phyloP scores from a whole-genome alignment of 2,888 invertebrate genomes.

The Tenthredo distinguenda region DNA sequence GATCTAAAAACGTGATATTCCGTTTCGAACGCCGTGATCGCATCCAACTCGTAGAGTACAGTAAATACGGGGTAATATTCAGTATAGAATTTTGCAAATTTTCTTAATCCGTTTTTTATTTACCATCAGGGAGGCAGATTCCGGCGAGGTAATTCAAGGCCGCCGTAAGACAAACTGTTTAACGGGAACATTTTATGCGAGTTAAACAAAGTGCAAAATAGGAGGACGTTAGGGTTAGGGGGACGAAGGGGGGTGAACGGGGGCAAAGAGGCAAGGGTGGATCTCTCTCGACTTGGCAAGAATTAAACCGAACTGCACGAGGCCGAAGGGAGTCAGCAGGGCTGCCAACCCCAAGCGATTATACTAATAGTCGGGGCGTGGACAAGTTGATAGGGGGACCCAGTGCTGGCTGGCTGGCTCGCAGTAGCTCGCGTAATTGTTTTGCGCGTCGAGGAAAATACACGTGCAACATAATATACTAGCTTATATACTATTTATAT shows the following conservation, averaged over 20 bases:
- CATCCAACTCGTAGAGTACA: no score
- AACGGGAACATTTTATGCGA: conserved; percentile 40
- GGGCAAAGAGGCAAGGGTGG: conserved; percentile 26
- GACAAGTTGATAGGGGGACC: conserved; percentile 62
- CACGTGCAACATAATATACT: conserved; percentile 34
- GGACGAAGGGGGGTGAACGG: conserved; percentile 57
- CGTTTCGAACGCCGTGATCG: no score
- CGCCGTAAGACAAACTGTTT: conserved; percentile 23
- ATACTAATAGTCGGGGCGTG: conserved; percentile 76
- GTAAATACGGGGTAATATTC: no score
- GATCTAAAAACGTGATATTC: no score
- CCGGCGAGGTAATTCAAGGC: background rate
- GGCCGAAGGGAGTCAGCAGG: conserved; percentile 62
- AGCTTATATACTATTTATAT: conserved; percentile 24
- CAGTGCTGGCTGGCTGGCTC: conserved; percentile 60
- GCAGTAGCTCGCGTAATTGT: conserved; percentile 67
- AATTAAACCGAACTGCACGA: conserved; percentile 72
- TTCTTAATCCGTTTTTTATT: background rate
- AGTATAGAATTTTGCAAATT: background rate
- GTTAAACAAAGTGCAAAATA: conserved; percentile 62
- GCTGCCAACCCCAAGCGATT: conserved; percentile 70
- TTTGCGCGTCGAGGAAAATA: conserved; percentile 67
- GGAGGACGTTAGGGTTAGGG: conserved; percentile 46
- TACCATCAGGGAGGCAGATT: background rate
- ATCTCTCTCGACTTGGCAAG: conserved; percentile 69